Base-by-base conservation (phyloP, 2,113 vertebrate genomes). In the Zonotrichia leucophrys region DNA sequence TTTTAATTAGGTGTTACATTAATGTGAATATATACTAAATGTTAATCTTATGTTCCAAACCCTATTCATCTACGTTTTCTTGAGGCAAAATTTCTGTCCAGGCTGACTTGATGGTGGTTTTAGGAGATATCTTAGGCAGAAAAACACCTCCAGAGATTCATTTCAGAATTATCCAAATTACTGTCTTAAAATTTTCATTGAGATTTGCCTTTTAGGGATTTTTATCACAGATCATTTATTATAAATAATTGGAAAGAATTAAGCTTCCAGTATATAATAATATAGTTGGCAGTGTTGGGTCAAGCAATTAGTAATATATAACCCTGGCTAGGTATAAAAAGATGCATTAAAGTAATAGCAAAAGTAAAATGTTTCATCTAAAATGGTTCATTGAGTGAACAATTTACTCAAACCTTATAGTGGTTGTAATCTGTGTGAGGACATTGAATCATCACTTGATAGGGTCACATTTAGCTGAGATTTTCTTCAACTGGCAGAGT, bases 221-320 rank as follows among this genome's bases (percentile, higher is more conserved):
- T 94, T 83, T 49, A 78, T 90, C 75, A 58, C 50, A 41, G 47
- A 31, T 16, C 44, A 50, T 73, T 20, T 6, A 4, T 83, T 89
- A 89, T 52, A 93, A 95, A 91, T 77, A 79, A 89, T 60, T 87
- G 27, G 70, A 89, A 91, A 75, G 24, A 83, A 91, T 93, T 89
- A 83, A 87, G 77, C 33, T 95, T 94, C 83, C 60, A 73, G 60
- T 96, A 82, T 83, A 89, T 96, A 93, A 86, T 91, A 95, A 92
- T 87, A 79, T 1, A 91, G 28, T 92, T 96, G 95, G 42, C 80
- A 91, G 64, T 55, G 35, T 42, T 74, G 53, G 83, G 74, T 97
- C 91, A 96, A 91, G 81, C 60, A 95, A 94, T 97, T 94, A 95
- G 86, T 60, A 89, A 91, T 87, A 90, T 75, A 95, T 92, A 96